These are phyloP conservation scores for Scytalopus superciliaris DNA, from an alignment of 2,113 vertebrate species.

Conservation along the genomic window DNA sequence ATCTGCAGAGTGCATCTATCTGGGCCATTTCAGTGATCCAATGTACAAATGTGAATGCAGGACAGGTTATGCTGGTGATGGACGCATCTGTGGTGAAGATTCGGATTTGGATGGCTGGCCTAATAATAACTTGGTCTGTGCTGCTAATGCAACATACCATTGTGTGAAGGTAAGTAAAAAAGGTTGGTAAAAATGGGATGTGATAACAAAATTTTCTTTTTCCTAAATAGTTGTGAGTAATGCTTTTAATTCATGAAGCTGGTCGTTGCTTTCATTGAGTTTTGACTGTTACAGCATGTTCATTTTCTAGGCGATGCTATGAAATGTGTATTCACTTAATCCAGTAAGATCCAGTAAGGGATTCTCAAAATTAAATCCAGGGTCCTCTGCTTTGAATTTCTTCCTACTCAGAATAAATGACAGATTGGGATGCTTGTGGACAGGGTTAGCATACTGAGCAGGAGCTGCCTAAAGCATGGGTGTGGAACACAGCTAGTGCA, in stretches of 20 bases:
- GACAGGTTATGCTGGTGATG: constrained; percentile 94
- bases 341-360: not conserved
- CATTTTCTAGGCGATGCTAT: not conserved
- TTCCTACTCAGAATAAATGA: not conserved
- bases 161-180: constrained; percentile 85
- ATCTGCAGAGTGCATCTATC: constrained; percentile 89
- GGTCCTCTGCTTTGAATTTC: not conserved
- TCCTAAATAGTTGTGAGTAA: not conserved
- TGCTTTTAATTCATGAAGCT: not conserved
- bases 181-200: not conserved
- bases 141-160: constrained; percentile 90
- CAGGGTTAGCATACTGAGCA: not conserved
- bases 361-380: not conserved
- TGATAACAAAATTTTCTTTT: not conserved
- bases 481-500: not conserved
- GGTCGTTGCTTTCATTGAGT: not conserved
- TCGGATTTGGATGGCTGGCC: constrained; percentile 98
- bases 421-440: not conserved
- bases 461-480: not conserved
- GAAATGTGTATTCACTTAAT: not conserved
- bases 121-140: constrained; percentile 91
- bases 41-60: constrained; percentile 97
- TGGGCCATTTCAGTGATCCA: constrained; percentile 94
- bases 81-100: constrained; percentile 94
- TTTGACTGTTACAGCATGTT: not conserved